Percentiles rank a stretch among this genome's conserved stretches.
phyloP scores from a whole-genome alignment of 2,113 vertebrate species.

The Eulacestoma nigropectus region DNA sequence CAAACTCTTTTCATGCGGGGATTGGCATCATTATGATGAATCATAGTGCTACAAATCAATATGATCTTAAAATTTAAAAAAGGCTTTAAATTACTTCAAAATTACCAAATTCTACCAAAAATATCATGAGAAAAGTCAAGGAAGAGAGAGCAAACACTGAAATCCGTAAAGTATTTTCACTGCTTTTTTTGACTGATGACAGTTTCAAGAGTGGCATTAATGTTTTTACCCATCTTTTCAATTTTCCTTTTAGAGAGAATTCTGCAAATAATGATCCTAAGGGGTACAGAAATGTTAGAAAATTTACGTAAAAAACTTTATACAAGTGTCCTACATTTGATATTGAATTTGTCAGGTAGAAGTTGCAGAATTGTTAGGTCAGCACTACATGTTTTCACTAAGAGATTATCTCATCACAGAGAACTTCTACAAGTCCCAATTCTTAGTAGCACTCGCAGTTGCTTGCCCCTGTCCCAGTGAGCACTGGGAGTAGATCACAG shows the following conservation, averaged over 20 bases:
- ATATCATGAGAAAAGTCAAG: not conserved
- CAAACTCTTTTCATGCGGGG: not conserved
- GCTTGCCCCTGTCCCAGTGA: slow-evolving; percentile 33
- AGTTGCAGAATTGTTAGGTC: not conserved
- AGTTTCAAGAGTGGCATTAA: not conserved
- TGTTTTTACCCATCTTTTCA: not conserved
- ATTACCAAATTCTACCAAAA: not conserved
- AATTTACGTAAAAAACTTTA: not conserved
- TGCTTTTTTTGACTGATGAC: not conserved
- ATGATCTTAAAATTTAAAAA: not conserved
- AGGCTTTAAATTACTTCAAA: not conserved
- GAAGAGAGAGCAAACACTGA: not conserved
- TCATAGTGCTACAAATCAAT: not conserved
- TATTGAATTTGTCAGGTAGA: not conserved
- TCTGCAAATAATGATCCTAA: not conserved
- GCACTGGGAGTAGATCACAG: slow-evolving; percentile 33
- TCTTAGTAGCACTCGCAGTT: not conserved
- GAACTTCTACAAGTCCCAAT: slow-evolving; percentile 8
- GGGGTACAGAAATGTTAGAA: not conserved
- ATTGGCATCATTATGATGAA: not conserved
- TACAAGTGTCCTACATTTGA: not conserved
- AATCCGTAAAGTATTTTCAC: not conserved
- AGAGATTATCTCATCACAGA: not conserved
- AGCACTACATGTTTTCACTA: not conserved
- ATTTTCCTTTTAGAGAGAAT: not conserved